Percentiles rank a stretch among this genome's conserved stretches.
These are phyloP conservation scores for Urocitellus parryii DNA, from an alignment of 2,113 vertebrate genomes.

Conservation along the genomic window DNA sequence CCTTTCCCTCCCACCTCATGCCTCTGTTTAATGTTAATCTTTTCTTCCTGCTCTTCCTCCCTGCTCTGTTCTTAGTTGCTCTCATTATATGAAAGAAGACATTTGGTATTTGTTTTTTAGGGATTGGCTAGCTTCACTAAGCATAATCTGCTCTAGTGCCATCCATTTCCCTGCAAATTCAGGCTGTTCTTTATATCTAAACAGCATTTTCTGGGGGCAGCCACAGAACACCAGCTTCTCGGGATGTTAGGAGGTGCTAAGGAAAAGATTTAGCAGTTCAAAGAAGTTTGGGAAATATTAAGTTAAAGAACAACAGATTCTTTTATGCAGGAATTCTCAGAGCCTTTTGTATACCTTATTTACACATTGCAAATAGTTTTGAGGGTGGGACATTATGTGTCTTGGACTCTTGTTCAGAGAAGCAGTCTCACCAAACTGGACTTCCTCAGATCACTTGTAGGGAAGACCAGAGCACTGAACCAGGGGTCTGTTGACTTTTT, in stretches of 20 bases:
- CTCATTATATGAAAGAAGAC: too few species aligned
- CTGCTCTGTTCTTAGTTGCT: too few species aligned
- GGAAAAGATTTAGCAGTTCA: not conserved
- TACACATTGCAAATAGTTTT: not conserved
- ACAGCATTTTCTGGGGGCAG: not conserved
- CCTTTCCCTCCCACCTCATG: too few species aligned
- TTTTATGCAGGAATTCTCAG: not conserved
- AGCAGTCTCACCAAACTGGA: not conserved
- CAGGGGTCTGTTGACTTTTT: not conserved
- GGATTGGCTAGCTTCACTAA: too few species aligned
- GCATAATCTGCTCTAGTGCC: too few species aligned
- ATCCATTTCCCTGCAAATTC: too few species aligned
- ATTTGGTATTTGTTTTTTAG: too few species aligned
- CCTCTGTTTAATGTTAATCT: too few species aligned
- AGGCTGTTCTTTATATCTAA: not conserved
- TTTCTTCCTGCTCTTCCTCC: too few species aligned
- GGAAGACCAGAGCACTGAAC: not conserved
- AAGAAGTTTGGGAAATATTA: not conserved
- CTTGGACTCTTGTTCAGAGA: not conserved
- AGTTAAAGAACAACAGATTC: not conserved
- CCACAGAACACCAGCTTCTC: not conserved
- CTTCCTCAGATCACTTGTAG: not conserved
- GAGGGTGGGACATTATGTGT: accelerated
- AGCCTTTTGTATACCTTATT: not conserved
- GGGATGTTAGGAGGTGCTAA: not conserved